Percentiles rank a stretch among this genome's conserved stretches.
Conservation (phyloP, 2,113 vertebrate genomes). For the Scartelaos histophorus region DNA sequence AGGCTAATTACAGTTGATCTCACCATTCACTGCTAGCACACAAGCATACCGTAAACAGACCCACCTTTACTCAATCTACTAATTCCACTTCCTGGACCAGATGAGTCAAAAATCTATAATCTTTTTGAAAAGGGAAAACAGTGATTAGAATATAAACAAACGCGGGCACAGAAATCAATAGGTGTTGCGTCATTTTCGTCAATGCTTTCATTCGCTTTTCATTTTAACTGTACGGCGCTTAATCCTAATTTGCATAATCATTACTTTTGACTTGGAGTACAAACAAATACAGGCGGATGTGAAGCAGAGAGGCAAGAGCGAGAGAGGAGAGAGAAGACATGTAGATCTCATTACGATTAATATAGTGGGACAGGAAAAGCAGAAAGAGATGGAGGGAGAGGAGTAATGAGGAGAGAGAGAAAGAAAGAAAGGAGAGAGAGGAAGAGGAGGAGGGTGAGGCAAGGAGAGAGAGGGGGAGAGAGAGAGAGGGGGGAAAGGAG, state of each 20-base stretch:
- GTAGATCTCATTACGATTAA: constrained; percentile 68
- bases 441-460: too few relatives aligned
- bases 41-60: constrained; percentile 5
- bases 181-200: not conserved
- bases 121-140: not conserved
- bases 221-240: constrained; percentile 12
- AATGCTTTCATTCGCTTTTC: not conserved
- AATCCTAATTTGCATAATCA: constrained; percentile 45
- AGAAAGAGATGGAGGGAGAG: constrained; percentile 10
- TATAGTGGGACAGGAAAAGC: constrained; percentile 51
- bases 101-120: not conserved
- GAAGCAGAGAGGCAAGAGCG: constrained; percentile 1
- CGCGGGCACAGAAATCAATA: not conserved
- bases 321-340: constrained; percentile 27
- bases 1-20: constrained; percentile 56
- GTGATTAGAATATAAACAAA: not conserved
- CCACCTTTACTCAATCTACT: constrained; percentile 16
- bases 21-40: constrained; percentile 16
- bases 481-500: too few relatives aligned
- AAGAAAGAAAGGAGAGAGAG: not conserved
- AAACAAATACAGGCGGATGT: constrained; percentile 23
- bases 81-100: not conserved
- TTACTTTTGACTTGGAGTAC: constrained; percentile 26
- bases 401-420: not conserved
- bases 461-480: too few relatives aligned